Conservation (phyloP, 2,113 vertebrate genomes). For the Hyperopisus bebe region DNA sequence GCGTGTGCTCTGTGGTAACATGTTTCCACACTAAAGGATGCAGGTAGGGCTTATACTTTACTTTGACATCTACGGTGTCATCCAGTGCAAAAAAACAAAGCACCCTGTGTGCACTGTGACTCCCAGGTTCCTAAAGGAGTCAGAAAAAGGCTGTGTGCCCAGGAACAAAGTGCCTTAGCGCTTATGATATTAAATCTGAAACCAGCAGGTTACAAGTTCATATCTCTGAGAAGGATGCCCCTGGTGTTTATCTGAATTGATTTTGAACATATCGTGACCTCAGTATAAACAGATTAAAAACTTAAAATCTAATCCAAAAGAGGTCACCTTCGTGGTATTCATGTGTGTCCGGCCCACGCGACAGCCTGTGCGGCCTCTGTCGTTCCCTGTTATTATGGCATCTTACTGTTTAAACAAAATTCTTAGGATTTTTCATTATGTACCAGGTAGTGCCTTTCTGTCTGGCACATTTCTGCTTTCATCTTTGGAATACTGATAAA, state of each 20-base stretch:
- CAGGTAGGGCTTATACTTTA: background rate
- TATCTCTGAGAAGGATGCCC: background rate
- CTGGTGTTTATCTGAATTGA: background rate
- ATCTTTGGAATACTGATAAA: constrained; percentile 49
- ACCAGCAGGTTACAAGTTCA: background rate
- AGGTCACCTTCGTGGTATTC: background rate
- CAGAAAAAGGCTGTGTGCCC: background rate
- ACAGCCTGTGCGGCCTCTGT: background rate
- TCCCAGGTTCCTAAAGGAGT: background rate
- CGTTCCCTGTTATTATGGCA: background rate
- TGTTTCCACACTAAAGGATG: background rate
- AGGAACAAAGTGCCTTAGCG: background rate
- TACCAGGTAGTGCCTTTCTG: background rate
- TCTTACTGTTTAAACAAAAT: background rate
- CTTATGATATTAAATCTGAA: background rate
- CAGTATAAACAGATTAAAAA: background rate
- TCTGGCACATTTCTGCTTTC: constrained; percentile 28
- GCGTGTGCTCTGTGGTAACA: background rate
- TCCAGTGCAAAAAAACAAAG: background rate
- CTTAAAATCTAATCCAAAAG: background rate
- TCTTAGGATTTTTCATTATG: background rate
- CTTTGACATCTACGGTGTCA: background rate
- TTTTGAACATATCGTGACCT: background rate
- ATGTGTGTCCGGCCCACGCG: background rate
- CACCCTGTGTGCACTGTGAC: background rate